Conservation (phyloP, 2,888 invertebrate genomes). For the Spodoptera littoralis region DNA sequence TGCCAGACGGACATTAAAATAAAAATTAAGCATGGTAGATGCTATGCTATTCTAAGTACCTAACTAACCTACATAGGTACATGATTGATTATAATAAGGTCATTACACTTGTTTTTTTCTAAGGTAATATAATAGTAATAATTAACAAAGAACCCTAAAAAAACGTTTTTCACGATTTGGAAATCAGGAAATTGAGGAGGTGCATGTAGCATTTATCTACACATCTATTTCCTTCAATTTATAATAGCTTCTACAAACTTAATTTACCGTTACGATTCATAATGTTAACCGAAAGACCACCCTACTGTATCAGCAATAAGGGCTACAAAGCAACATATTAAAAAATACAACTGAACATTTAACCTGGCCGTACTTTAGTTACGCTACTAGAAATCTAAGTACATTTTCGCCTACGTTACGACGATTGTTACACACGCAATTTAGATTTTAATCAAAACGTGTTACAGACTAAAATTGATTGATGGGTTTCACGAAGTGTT, state of each 20-base stretch:
- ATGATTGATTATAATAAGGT: no score
- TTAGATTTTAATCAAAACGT: constrained; percentile 27
- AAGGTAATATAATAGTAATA: neutral
- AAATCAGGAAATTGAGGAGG: constrained; percentile 69
- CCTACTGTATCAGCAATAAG: neutral
- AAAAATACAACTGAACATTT: neutral
- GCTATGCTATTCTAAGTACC: no score
- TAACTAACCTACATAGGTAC: no score
- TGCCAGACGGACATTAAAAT: no score
- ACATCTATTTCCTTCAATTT: constrained; percentile 61
- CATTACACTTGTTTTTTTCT: no score
- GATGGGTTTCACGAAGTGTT: constrained; percentile 34
- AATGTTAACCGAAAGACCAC: constrained; percentile 13
- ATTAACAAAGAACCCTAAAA: constrained; percentile 55
- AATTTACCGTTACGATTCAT: constrained; percentile 1
- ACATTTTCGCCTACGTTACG: constrained; percentile 36
- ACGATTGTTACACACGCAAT: constrained; percentile 31
- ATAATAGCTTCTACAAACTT: constrained; percentile 26
- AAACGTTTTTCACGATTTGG: constrained; percentile 62
- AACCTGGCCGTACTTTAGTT: constrained; percentile 37
- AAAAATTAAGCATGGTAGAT: no score
- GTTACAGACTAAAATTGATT: constrained; percentile 42
- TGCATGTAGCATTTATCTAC: constrained; percentile 52
- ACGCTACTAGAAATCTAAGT: constrained; percentile 50
- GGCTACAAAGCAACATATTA: constrained; percentile 4